Conservation (phyloP, 2,113 vertebrate genomes). For the Eidolon helvum region DNA sequence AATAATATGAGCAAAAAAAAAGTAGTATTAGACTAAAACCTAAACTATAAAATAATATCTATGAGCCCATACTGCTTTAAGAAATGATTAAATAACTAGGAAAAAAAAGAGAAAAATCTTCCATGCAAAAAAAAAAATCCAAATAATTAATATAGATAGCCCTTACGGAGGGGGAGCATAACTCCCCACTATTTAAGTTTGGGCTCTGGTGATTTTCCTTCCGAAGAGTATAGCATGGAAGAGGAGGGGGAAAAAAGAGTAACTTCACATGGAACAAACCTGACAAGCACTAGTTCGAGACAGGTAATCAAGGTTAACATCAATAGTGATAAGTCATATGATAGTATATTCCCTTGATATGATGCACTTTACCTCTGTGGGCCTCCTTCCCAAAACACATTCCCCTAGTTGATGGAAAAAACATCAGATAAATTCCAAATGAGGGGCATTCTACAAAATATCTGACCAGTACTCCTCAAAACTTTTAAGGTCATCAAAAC, state of each 20-base stretch:
- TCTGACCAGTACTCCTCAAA: not conserved
- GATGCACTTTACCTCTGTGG: not conserved
- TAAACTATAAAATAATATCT: not conserved
- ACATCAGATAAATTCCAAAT: not conserved
- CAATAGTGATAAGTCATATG: not conserved
- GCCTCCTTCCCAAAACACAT: not conserved
- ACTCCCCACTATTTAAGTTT: not conserved
- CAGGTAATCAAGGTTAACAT: not conserved
- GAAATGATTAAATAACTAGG: not conserved
- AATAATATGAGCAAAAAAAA: not conserved
- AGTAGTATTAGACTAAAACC: not conserved
- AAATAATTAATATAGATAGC: not conserved
- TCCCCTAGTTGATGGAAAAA: not conserved
- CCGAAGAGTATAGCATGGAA: not conserved
- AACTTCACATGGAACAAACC: not conserved
- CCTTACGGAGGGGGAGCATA: not conserved
- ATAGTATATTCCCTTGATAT: not conserved
- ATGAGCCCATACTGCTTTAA: not conserved
- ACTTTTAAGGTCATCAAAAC: not conserved
- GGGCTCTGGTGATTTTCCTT: not conserved
- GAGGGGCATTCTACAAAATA: not conserved
- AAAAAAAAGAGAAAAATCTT: not conserved
- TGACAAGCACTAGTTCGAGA: not conserved
- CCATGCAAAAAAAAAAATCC: conserved; percentile 27
- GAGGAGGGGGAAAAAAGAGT: not conserved